Evolutionary conservation across 2,797 vertebrate genomes (phyloP), one percentile per base, ranked within the genome.

Genomic region (Capromys pilorides): DNA sequence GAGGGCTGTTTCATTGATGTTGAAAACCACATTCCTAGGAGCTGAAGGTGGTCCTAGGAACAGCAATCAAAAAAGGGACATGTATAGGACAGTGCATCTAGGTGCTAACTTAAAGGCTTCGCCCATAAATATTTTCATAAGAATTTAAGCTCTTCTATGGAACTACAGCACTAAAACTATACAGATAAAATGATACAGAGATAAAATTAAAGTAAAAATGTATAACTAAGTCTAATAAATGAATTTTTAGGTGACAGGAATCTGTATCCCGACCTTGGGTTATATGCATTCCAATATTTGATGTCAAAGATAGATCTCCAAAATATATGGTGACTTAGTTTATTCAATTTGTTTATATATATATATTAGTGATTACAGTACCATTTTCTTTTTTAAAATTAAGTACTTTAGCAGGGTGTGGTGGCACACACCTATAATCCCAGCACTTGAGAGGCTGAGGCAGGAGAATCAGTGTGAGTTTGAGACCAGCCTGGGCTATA

Each of bases 1-100:
- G 89, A 99, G 98, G 11, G 99, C 99, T 5, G 99, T 99, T 97
- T 99, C 99, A 3, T 99, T 99, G 94, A 99, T 98, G 98, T 99
- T 99, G 95, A 99, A 99, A 94, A 99, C 98, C 90, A 99, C 97
- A 92, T 99, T 99, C 86, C 99, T 99, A 0, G 99, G 99, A 92
- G 99, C 98, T 80, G 99, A 99, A 16, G 99, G 99, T 69, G 99
- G 99, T 51, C 99, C 99, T 99, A 97, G 59, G 94, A 95, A 89
- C 97, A 97, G 71, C 73, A 97, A 96, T 95, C 93, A 82, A 88
- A 97, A 84, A 93, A 95, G 86, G 83, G 88, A 95, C 83, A 96
- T 95, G 69, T 93, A 84, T 96, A 93, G 88, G 51, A 80, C n/a
- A 96, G 86, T 80, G 54, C 90, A 90, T 89, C 62, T 79, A 88